Evolutionary conservation across 2,113 vertebrate species (phyloP).

Genomic region (Deroptyus accipitrinus): DNA sequence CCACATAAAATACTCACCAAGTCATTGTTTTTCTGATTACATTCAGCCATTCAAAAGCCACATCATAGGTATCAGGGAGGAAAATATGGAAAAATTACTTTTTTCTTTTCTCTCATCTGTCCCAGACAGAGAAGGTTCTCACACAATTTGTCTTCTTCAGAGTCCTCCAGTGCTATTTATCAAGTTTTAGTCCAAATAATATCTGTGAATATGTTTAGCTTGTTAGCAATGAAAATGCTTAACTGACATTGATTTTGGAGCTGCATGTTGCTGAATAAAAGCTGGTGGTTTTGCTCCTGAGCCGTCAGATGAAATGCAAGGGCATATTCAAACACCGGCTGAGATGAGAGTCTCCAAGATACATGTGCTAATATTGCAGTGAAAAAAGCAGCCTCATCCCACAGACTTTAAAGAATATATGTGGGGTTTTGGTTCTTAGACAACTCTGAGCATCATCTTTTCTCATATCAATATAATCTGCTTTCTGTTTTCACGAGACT

Average conservation of each 20-base stretch:
- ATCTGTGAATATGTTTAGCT: slow-evolving; percentile 17
- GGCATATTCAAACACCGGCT: not conserved
- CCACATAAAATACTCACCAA: not conserved
- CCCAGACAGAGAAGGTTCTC: not conserved
- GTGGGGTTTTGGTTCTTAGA: not conserved
- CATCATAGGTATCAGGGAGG: not conserved
- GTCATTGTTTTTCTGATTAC: not conserved
- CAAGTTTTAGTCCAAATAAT: not conserved
- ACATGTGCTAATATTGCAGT: not conserved
- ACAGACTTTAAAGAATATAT: slow-evolving; percentile 4
- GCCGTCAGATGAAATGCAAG: slow-evolving; percentile 15
- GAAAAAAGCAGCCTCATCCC: slow-evolving; percentile 10
- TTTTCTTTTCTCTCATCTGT: not conserved
- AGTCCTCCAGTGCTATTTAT: not conserved
- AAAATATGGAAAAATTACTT: not conserved
- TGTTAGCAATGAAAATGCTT: not conserved
- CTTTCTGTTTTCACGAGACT: slow-evolving; percentile 43
- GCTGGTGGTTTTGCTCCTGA: slow-evolving; percentile 25
- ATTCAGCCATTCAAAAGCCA: not conserved
- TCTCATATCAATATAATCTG: not conserved
- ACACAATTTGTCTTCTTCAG: not conserved
- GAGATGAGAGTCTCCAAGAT: slow-evolving; percentile 40
- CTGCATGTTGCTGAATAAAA: slow-evolving; percentile 1
- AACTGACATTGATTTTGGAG: slow-evolving; percentile 21
- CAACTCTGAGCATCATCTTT: not conserved